phyloP scores from a whole-genome alignment of 1,140 invertebrate species.

The Olivierus martensii region DNA sequence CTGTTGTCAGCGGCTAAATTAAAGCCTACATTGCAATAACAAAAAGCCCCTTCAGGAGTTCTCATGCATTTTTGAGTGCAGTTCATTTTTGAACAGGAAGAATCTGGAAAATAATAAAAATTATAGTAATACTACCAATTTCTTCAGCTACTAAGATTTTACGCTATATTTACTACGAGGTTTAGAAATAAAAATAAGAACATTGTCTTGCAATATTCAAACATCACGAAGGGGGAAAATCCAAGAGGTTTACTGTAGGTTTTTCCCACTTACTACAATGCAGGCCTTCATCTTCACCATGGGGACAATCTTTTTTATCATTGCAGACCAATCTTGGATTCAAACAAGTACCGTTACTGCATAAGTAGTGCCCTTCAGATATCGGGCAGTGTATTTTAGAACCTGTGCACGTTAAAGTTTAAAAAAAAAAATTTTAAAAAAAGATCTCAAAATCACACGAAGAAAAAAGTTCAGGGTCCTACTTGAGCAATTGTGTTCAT shows the following conservation, averaged over 20 bases:
- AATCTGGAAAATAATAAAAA: constrained; percentile 2
- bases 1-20: constrained; percentile 29
- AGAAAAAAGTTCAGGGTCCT: background rate
- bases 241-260: background rate
- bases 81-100: constrained; percentile 24
- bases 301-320: constrained; percentile 43
- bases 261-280: constrained; percentile 38
- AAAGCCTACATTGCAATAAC: constrained; percentile 35
- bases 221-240: background rate
- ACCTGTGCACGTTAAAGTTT: too few species aligned
- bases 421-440: background rate
- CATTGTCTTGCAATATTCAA: too few species aligned
- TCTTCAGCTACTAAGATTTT: too few species aligned
- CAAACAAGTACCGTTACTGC: constrained; percentile 42
- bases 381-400: background rate
- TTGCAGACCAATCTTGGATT: constrained; percentile 40
- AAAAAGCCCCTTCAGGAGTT: constrained; percentile 32
- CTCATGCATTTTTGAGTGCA: constrained; percentile 36
- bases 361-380: constrained; percentile 29
- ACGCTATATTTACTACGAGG: too few species aligned
- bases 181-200: too few species aligned
- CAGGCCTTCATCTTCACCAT: constrained; percentile 49
- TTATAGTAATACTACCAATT: background rate
- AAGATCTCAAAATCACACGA: background rate
- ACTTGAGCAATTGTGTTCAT: constrained; percentile 31